phyloP scores from a whole-genome alignment of 2,113 vertebrate species.

The Terrapene triunguis region DNA sequence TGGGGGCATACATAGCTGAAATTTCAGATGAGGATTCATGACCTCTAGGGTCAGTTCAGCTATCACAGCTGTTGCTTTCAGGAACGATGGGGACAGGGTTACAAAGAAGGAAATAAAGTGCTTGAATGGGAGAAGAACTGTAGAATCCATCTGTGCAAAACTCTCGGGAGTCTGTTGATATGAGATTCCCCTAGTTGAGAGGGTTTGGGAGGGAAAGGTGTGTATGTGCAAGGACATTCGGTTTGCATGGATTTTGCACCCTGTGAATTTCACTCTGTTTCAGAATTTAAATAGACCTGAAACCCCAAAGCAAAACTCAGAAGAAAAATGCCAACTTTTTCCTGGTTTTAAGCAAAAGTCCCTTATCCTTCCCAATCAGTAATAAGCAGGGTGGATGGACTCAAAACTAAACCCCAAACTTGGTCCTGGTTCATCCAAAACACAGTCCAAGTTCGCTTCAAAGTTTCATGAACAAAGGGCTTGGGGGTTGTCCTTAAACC shows the following conservation, averaged over 20 bases:
- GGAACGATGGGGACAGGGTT: background rate
- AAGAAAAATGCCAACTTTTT: background rate
- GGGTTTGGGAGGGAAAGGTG: background rate
- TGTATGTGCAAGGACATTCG: background rate
- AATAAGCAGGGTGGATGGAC: background rate
- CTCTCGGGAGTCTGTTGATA: background rate
- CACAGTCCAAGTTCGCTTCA: background rate
- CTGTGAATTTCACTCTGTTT: background rate
- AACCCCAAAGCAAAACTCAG: background rate
- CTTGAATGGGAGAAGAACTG: background rate
- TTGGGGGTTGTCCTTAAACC: background rate
- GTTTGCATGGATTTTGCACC: background rate
- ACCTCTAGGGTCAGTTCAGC: background rate
- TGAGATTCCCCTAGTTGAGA: background rate
- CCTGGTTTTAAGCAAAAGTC: background rate
- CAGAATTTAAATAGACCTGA: background rate
- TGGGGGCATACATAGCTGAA: background rate
- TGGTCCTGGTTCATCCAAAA: background rate
- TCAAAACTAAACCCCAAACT: background rate
- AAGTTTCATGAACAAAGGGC: background rate
- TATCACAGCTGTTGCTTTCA: background rate
- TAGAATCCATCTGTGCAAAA: background rate
- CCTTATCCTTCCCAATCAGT: background rate
- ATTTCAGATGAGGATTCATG: background rate
- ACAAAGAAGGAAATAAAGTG: background rate